Evolutionary conservation across 2,888 invertebrate genomes (phyloP).

Genomic region (Andrena marginata): DNA sequence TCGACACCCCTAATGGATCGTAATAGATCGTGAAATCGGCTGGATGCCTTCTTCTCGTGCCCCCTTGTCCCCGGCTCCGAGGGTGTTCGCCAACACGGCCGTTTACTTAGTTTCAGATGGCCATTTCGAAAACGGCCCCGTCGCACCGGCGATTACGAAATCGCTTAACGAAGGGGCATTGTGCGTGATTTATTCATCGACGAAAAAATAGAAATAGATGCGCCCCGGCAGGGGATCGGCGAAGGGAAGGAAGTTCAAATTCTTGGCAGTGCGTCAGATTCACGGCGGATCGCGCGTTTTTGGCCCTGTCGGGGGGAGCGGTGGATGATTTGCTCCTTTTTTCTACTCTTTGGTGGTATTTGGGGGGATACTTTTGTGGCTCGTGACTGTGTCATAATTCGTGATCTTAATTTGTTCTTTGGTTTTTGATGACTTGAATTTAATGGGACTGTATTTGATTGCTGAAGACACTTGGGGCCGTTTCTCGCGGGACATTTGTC

Average conservation of each 20-base stretch:
- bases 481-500: no score
- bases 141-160: slow-evolving; percentile 15
- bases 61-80: neutral
- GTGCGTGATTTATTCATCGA: slow-evolving; percentile 40
- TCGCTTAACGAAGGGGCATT: slow-evolving; percentile 24
- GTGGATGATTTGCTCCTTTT: neutral
- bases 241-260: slow-evolving; percentile 69
- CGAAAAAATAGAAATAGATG: slow-evolving; percentile 52
- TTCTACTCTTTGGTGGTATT: neutral
- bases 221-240: slow-evolving; percentile 17
- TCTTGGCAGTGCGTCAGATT: slow-evolving; percentile 68
- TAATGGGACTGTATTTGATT: no score
- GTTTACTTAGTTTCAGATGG: neutral
- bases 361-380: neutral
- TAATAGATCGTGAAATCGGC: slow-evolving; percentile 55
- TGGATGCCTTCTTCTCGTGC: slow-evolving; percentile 2
- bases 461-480: no score
- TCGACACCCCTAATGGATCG: slow-evolving; percentile 57
- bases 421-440: no score
- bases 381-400: no score
- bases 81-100: slow-evolving; percentile 16
- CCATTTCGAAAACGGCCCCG: neutral
- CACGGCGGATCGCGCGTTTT: slow-evolving; percentile 39
- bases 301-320: slow-evolving; percentile 10
- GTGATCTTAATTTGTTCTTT: no score